Percentiles rank a stretch among this genome's conserved stretches.
Conservation (phyloP, 2,113 vertebrate species). For the Burhinus oedicnemus region DNA sequence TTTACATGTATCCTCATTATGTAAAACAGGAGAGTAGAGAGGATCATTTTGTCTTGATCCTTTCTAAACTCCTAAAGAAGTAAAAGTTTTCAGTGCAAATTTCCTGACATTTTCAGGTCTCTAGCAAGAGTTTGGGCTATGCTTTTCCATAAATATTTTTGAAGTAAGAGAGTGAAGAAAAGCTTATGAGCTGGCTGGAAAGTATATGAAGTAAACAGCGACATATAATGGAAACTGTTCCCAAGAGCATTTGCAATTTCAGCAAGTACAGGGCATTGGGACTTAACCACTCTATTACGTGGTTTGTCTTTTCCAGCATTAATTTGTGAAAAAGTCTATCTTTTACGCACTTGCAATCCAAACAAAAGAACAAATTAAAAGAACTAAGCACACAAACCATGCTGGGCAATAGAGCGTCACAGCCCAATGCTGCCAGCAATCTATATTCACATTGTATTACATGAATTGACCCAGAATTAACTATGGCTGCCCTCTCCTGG, state of each 20-base stretch:
- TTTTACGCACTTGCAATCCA: neutral
- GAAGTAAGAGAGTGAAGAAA: neutral
- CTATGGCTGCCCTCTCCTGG: constrained; percentile 52
- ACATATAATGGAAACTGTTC: neutral
- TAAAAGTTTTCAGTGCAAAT: neutral
- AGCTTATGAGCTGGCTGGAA: neutral
- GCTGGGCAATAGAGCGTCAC: neutral
- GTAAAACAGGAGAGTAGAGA: neutral
- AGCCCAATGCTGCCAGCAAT: neutral
- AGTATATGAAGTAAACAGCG: neutral
- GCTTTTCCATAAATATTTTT: neutral
- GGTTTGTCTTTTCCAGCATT: neutral
- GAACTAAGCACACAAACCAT: constrained; percentile 27
- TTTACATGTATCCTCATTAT: neutral
- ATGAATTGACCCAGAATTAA: constrained; percentile 56
- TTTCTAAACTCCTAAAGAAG: neutral
- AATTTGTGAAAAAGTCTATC: constrained; percentile 38
- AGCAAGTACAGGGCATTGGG: neutral
- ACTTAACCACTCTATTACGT: constrained; percentile 7
- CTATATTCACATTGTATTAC: neutral
- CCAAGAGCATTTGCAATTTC: neutral
- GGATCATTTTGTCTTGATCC: neutral
- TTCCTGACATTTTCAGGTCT: neutral
- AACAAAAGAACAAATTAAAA: constrained; percentile 48
- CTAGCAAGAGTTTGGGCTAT: neutral